Conservation (phyloP, 2,888 invertebrate species). For the Eretmocerus hayati region DNA sequence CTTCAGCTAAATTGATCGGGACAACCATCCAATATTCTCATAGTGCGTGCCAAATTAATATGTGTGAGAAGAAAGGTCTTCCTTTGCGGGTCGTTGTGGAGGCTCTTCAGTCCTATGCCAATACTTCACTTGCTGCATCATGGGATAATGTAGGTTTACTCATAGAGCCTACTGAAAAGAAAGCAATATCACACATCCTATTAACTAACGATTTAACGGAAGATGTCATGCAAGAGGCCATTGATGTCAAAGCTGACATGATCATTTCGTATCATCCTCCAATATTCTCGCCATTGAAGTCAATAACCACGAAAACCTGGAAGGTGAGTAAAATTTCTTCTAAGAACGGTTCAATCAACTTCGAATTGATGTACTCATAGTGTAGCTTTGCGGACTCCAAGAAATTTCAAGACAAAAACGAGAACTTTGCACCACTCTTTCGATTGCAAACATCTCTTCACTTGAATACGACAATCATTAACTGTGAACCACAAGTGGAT, state of each 20-base stretch:
- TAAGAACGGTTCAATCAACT: too few relatives aligned
- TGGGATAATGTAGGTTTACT: conserved; percentile 96
- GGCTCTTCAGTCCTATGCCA: conserved; percentile 63
- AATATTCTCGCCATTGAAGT: conserved; percentile 78
- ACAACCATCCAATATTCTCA: too few relatives aligned
- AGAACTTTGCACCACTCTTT: too few relatives aligned
- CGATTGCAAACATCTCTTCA: too few relatives aligned
- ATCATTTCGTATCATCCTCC: conserved; percentile 96
- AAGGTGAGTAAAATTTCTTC: conserved; percentile 51
- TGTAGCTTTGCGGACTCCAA: too few relatives aligned
- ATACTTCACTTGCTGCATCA: conserved; percentile 63
- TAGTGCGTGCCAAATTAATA: too few relatives aligned
- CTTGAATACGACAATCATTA: too few relatives aligned
- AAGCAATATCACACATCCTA: conserved; percentile 59
- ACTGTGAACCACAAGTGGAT: too few relatives aligned
- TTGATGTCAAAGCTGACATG: conserved; percentile 61
- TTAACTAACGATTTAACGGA: conserved; percentile 91
- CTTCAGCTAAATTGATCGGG: too few relatives aligned
- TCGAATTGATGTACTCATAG: too few relatives aligned
- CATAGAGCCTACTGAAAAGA: conserved; percentile 62
- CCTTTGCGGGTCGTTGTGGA: conserved; percentile 51
- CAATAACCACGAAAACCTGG: conserved; percentile 59
- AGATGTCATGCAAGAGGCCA: conserved; percentile 76
- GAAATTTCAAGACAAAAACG: too few relatives aligned
- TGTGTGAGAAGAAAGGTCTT: conserved; percentile 41